Conservation (phyloP, 23 tunicate species). For the Styela clava region DNA sequence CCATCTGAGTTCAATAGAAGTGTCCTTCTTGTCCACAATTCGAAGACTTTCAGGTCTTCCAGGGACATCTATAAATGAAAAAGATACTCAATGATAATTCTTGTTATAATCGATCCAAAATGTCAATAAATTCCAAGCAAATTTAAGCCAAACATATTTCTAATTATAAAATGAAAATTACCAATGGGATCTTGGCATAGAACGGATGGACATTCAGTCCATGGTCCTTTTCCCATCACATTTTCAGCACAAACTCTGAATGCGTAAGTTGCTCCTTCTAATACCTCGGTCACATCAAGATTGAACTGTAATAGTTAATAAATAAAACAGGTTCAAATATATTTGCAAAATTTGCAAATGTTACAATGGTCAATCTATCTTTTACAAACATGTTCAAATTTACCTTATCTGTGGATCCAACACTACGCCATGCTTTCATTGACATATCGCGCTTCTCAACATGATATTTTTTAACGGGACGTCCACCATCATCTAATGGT, state of each 20-base stretch:
- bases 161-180: too few relatives aligned
- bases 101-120: too few relatives aligned
- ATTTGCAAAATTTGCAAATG: too few relatives aligned
- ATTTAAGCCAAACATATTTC: too few relatives aligned
- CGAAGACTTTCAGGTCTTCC: constrained; percentile 79
- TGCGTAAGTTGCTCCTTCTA: constrained; percentile 63
- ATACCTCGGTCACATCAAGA: constrained; percentile 77
- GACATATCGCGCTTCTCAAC: constrained; percentile 58
- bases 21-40: constrained; percentile 67
- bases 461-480: constrained; percentile 65
- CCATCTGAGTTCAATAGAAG: constrained; percentile 61
- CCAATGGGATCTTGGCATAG: constrained; percentile 72
- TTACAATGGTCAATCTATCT: too few relatives aligned
- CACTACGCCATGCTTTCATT: constrained; percentile 51
- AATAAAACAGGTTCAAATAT: too few relatives aligned
- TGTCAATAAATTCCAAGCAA: too few relatives aligned
- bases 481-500: constrained; percentile 79
- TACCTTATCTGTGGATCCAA: constrained; percentile 32
- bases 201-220: constrained; percentile 71
- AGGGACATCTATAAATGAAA: constrained; percentile 34
- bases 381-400: background rate
- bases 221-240: constrained; percentile 60
- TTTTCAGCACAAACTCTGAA: constrained; percentile 91
- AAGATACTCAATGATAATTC: background rate
- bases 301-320: background rate